These are phyloP conservation scores for Melanophora roralis DNA, from an alignment of 2,888 invertebrate species.

Conservation along the genomic window DNA sequence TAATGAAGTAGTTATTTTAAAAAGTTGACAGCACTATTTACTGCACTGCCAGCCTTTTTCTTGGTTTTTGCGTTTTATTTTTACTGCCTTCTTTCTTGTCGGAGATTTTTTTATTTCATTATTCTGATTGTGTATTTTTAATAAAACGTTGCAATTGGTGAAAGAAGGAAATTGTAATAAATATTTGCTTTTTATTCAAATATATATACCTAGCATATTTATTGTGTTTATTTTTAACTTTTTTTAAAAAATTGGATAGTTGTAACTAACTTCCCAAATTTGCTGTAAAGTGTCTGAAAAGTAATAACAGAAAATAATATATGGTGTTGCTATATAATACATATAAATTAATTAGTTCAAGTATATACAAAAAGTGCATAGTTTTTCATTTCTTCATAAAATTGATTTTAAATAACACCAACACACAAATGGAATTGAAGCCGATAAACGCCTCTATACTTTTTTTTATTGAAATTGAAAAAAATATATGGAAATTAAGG, in stretches of 20 bases:
- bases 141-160: slow-evolving; percentile 52
- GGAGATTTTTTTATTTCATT: slow-evolving; percentile 18
- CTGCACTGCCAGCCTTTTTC: background rate
- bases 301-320: too few species aligned
- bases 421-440: slow-evolving; percentile 52
- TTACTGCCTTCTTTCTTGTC: background rate
- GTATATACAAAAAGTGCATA: slow-evolving; percentile 42
- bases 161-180: slow-evolving; percentile 31
- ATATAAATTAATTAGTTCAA: too few species aligned
- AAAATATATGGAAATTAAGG: slow-evolving; percentile 38
- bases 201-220: slow-evolving; percentile 22
- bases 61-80: background rate
- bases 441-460: slow-evolving; percentile 67
- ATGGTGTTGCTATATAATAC: too few species aligned
- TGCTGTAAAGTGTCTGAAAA: slow-evolving; percentile 4
- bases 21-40: background rate
- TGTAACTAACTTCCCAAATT: background rate
- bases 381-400: slow-evolving; percentile 44
- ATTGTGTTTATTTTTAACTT: slow-evolving; percentile 16
- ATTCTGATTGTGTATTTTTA: slow-evolving; percentile 37
- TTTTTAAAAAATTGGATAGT: slow-evolving; percentile 51
- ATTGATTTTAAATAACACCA: slow-evolving; percentile 61
- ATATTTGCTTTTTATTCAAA: slow-evolving; percentile 18
- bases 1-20: too few species aligned
- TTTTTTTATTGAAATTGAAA: too few species aligned